Evolutionary conservation across 2,888 invertebrate species (phyloP).

Genomic region (Tachystola acroxantha): DNA sequence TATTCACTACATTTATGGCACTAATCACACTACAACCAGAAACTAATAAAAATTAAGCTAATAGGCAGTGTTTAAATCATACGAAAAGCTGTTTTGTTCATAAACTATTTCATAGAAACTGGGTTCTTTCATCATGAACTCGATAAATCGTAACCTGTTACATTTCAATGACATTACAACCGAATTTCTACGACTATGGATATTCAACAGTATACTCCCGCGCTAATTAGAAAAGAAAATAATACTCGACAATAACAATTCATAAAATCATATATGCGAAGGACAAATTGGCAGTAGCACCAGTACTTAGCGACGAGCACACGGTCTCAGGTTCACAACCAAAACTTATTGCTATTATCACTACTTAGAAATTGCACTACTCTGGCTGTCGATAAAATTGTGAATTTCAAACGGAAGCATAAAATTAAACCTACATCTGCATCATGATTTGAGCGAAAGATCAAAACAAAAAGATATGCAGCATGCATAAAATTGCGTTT

Average conservation of each 20-base stretch:
- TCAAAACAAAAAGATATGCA: slow-evolving; percentile 38
- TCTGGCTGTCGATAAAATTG: slow-evolving; percentile 53
- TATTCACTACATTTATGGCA: slow-evolving; percentile 70
- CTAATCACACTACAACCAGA: slow-evolving; percentile 57
- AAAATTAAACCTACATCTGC: slow-evolving; percentile 42
- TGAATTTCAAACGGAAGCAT: slow-evolving; percentile 52
- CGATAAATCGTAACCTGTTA: slow-evolving; percentile 40
- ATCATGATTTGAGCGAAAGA: slow-evolving; percentile 52
- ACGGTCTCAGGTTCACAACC: slow-evolving; percentile 67
- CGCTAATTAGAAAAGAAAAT: slow-evolving; percentile 55
- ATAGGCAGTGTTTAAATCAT: slow-evolving; percentile 58
- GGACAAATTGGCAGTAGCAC: slow-evolving; percentile 59
- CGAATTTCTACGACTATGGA: slow-evolving; percentile 56
- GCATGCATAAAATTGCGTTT: slow-evolving; percentile 52
- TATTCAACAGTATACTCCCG: slow-evolving; percentile 59
- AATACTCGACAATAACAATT: slow-evolving; percentile 70
- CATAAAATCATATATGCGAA: slow-evolving; percentile 58
- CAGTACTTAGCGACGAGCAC: slow-evolving; percentile 40
- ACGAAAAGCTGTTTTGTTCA: no score
- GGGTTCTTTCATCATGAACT: slow-evolving; percentile 2
- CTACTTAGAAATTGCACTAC: slow-evolving; percentile 70
- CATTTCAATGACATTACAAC: slow-evolving; percentile 75
- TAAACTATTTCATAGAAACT: no score
- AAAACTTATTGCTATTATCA: slow-evolving; percentile 76
- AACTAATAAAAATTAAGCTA: slow-evolving; percentile 28